Conservation (phyloP, 2,113 vertebrate species). For the Carassius gibelio region DNA sequence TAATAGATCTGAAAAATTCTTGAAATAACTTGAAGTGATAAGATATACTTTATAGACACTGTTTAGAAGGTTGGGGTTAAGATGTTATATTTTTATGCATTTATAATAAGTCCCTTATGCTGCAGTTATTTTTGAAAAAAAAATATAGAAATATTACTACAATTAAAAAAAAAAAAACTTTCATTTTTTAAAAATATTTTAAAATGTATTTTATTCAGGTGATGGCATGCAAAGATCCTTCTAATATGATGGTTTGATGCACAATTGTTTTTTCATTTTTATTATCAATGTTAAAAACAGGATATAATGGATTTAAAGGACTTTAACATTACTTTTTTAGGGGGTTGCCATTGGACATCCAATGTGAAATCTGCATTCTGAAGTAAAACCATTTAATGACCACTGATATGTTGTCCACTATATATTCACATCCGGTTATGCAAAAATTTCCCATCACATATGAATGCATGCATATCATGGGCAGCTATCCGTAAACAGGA, state of each 20-base stretch:
- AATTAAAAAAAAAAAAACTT: not conserved
- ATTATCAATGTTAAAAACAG: not conserved
- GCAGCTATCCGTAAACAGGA: constrained; percentile 57
- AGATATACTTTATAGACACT: no score
- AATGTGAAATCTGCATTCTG: not conserved
- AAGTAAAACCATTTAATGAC: not conserved
- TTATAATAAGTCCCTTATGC: not conserved
- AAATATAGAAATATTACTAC: not conserved
- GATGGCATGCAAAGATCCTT: no score
- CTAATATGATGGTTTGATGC: no score
- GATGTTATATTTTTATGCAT: not conserved
- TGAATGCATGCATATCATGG: constrained; percentile 16
- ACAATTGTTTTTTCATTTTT: not conserved
- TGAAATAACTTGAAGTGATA: no score
- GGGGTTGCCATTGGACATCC: not conserved
- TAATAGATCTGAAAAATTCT: no score
- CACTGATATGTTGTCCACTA: constrained; percentile 33
- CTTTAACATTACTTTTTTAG: not conserved
- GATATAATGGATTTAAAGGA: not conserved
- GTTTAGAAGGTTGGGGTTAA: not conserved
- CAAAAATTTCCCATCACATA: constrained; percentile 40
- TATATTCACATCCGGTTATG: constrained; percentile 28
- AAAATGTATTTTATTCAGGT: no score
- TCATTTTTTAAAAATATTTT: no score
- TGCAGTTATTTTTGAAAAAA: not conserved